Evolutionary conservation across 1,140 invertebrate genomes (phyloP).

Genomic region (Ruditapes philippinarum): DNA sequence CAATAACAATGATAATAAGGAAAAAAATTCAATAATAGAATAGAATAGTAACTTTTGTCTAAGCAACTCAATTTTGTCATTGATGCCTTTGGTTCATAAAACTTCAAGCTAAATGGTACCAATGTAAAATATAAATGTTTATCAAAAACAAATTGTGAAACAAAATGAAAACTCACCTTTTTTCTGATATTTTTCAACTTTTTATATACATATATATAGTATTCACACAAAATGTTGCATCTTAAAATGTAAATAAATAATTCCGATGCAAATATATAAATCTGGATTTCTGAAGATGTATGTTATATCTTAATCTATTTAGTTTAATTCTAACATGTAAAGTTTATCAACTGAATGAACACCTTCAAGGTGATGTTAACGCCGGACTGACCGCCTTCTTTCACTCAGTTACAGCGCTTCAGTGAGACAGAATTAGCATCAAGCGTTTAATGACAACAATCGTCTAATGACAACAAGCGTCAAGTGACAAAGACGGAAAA

Average conservation of each 20-base stretch:
- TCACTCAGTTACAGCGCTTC: slow-evolving; percentile 3
- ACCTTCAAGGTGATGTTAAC: not conserved
- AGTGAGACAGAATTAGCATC: not conserved
- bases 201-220: not conserved
- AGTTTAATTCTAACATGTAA: not conserved
- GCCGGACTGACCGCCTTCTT: not conserved
- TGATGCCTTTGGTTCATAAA: too few species aligned
- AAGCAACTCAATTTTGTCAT: too few species aligned
- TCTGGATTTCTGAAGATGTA: not conserved
- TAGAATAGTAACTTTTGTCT: too few species aligned
- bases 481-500: not conserved
- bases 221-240: too few species aligned
- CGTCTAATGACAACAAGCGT: slow-evolving; percentile 15
- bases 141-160: too few species aligned
- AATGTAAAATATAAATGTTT: too few species aligned
- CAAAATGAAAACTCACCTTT: not conserved
- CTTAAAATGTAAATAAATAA: too few species aligned
- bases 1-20: too few species aligned
- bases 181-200: too few species aligned
- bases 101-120: too few species aligned
- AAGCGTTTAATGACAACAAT: not conserved
- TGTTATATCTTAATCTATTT: not conserved
- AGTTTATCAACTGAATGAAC: too few species aligned
- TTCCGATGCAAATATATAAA: not conserved
- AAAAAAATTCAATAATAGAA: too few species aligned